Percentiles rank a stretch among this genome's conserved stretches.
These are phyloP conservation scores for Eutolmus rufibarbis DNA, from an alignment of 2,888 invertebrate genomes.

Conservation along the genomic window DNA sequence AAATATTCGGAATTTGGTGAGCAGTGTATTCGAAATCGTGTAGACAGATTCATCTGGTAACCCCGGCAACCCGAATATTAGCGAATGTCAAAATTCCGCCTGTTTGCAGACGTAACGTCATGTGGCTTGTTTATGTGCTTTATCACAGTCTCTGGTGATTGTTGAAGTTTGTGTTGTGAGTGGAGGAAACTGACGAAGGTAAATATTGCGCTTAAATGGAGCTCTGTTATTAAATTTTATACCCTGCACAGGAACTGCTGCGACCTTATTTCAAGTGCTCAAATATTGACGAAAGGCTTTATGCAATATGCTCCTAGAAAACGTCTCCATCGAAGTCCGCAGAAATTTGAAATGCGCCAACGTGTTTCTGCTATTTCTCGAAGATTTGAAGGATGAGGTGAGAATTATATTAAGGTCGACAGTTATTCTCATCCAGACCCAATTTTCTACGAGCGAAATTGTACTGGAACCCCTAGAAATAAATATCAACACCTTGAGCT, in stretches of 20 bases:
- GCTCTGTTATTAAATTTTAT: neutral
- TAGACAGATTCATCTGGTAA: neutral
- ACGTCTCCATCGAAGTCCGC: slow-evolving; percentile 3
- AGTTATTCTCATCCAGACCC: neutral
- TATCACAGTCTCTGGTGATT: neutral
- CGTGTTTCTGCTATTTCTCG: neutral
- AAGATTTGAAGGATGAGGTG: neutral
- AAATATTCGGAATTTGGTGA: neutral
- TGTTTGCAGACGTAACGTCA: neutral
- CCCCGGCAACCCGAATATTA: neutral
- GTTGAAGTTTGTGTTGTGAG: neutral
- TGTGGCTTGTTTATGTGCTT: neutral
- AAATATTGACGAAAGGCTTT: neutral
- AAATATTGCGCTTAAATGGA: neutral
- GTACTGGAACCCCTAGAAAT: neutral
- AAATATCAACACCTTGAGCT: slow-evolving; percentile 24
- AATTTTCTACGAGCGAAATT: neutral
- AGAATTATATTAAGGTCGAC: neutral
- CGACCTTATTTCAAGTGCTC: neutral
- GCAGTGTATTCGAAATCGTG: neutral
- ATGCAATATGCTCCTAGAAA: neutral
- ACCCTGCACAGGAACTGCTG: neutral
- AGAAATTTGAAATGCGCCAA: slow-evolving; percentile 25
- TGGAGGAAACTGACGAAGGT: neutral
- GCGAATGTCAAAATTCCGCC: neutral